Evolutionary conservation across 2,888 invertebrate genomes (phyloP).

Genomic region (Acrobasis consociella): DNA sequence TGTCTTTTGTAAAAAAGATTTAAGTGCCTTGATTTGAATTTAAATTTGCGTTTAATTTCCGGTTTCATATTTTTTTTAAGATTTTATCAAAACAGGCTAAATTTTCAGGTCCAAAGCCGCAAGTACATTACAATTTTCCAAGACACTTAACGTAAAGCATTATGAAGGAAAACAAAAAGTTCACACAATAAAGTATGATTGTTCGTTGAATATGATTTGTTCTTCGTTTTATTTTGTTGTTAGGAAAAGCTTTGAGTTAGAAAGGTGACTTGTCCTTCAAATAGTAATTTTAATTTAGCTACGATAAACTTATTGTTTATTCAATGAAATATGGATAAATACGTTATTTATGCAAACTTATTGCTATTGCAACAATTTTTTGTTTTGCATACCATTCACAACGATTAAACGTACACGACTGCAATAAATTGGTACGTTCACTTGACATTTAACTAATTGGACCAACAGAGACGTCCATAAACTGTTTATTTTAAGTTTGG

Average conservation of each 20-base stretch:
- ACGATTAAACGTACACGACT: conserved; percentile 12
- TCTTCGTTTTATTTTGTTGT: no score
- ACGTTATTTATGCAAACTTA: not conserved
- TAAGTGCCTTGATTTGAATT: not conserved
- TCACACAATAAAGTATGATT: no score
- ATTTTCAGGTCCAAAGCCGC: no score
- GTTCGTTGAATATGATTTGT: no score
- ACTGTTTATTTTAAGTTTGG: conserved; percentile 18
- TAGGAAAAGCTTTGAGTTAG: no score
- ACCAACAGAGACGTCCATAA: conserved; percentile 18
- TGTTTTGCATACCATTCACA: conserved; percentile 2
- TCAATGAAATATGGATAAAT: conserved; percentile 2
- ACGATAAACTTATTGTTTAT: not conserved
- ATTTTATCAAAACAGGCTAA: no score
- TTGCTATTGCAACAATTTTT: conserved; percentile 11
- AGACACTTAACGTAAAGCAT: no score
- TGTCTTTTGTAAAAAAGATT: not conserved
- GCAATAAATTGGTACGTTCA: conserved; percentile 18
- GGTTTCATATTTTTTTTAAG: no score
- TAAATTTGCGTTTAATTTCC: not conserved
- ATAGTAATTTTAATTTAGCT: no score
- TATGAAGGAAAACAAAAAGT: no score
- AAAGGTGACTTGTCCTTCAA: no score
- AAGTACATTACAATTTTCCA: no score
- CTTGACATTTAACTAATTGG: conserved; percentile 24